Conservation (phyloP, 2,113 vertebrate genomes). For the Ginglymostoma cirratum region DNA sequence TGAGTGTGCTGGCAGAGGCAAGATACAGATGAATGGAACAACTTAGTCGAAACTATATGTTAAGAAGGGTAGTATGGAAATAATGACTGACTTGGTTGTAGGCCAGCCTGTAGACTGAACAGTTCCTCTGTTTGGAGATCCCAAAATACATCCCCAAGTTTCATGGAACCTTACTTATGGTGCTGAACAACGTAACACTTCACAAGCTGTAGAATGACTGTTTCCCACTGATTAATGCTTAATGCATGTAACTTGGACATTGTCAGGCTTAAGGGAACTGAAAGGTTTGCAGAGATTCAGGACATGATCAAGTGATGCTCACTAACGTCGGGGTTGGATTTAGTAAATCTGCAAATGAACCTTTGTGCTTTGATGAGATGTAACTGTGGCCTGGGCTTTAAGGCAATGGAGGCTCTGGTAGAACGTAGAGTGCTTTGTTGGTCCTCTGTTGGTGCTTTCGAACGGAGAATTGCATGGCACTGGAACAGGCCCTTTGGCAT, state of each 20-base stretch:
- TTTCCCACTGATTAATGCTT: not conserved
- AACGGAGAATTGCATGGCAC: too few relatives aligned
- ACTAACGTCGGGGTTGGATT: too few relatives aligned
- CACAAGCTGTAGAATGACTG: not conserved
- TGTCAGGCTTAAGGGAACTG: not conserved
- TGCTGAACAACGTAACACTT: not conserved
- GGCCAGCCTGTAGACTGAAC: not conserved
- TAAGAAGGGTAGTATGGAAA: slow-evolving; percentile 5
- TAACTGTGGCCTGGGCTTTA: too few relatives aligned
- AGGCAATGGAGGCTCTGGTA: too few relatives aligned
- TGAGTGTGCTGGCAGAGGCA: not conserved
- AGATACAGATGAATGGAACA: not conserved
- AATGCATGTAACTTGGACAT: not conserved
- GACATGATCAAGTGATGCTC: not conserved
- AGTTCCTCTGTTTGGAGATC: not conserved
- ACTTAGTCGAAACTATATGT: not conserved
- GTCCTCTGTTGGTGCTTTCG: too few relatives aligned
- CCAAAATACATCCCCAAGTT: not conserved
- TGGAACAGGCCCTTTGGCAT: too few relatives aligned
- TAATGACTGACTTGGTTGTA: not conserved
- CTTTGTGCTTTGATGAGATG: too few relatives aligned
- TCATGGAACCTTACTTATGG: not conserved
- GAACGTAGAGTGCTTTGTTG: too few relatives aligned
- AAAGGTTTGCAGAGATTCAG: not conserved
- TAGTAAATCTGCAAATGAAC: too few relatives aligned